These are phyloP conservation scores for Spodoptera picta DNA, from an alignment of 2,888 invertebrate genomes.

Conservation along the genomic window DNA sequence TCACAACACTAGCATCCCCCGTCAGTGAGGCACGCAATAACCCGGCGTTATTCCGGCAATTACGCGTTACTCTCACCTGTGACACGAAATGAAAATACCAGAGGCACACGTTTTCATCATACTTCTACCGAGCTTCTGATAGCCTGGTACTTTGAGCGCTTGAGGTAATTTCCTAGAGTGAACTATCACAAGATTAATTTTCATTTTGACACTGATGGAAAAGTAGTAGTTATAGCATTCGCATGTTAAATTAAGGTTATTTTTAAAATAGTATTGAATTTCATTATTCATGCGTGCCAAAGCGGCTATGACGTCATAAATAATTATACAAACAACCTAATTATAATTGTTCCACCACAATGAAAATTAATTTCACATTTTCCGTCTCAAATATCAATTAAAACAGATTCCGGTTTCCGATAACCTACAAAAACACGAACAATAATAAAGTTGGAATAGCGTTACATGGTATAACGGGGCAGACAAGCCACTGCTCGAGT, in stretches of 20 bases:
- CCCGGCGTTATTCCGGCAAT: constrained; percentile 68
- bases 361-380: constrained; percentile 41
- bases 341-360: constrained; percentile 30
- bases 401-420: constrained; percentile 32
- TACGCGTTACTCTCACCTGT: constrained; percentile 73
- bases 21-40: constrained; percentile 69
- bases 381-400: constrained; percentile 44
- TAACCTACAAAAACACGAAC: constrained; percentile 35
- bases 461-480: constrained; percentile 37
- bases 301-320: constrained; percentile 16
- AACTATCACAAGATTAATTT: too few species aligned
- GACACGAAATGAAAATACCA: constrained; percentile 76
- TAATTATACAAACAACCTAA: constrained; percentile 33
- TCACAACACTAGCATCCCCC: constrained; percentile 54
- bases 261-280: constrained; percentile 6
- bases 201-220: too few species aligned
- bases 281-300: constrained; percentile 16
- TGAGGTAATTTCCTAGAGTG: neutral
- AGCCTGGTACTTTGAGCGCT: constrained; percentile 51
- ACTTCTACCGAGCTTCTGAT: constrained; percentile 47
- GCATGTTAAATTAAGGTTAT: too few species aligned
- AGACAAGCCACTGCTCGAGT: constrained; percentile 44
- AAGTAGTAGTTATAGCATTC: too few species aligned
- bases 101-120: constrained; percentile 49
- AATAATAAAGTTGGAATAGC: constrained; percentile 40